These are phyloP conservation scores for Nomada fabriciana DNA, from an alignment of 2,888 invertebrate species.

Conservation along the genomic window DNA sequence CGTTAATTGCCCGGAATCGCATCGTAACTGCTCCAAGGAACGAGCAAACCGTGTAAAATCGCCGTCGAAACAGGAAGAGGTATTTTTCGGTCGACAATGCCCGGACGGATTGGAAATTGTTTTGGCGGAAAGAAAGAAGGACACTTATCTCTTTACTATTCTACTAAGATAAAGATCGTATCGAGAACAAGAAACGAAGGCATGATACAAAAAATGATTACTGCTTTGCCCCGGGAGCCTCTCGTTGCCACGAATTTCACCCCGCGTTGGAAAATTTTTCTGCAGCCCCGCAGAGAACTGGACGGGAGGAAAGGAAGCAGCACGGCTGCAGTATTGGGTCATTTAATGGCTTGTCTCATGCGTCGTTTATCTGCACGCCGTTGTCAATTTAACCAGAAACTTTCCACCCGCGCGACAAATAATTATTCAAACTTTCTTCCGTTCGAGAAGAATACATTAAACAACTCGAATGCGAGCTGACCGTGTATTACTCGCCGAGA, in stretches of 20 bases:
- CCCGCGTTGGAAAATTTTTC: background rate
- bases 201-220: too few species aligned
- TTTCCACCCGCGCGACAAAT: conserved; percentile 38
- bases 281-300: background rate
- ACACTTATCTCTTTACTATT: too few species aligned
- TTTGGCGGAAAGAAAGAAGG: conserved; percentile 4
- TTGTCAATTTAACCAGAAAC: conserved; percentile 50
- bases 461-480: background rate
- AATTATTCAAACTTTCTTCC: conserved; percentile 42
- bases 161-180: too few species aligned
- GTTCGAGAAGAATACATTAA: conserved; percentile 1
- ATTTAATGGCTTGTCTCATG: conserved; percentile 13
- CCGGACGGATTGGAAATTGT: background rate
- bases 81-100: background rate
- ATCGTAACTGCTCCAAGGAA: conserved; percentile 43
- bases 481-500: background rate
- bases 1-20: conserved; percentile 56
- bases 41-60: conserved; percentile 44
- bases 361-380: conserved; percentile 31
- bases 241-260: background rate
- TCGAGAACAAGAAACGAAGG: too few species aligned
- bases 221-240: too few species aligned
- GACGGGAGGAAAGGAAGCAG: background rate
- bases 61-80: conserved; percentile 33
- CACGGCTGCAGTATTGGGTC: conserved; percentile 27